These are phyloP conservation scores for Neelides sp. DNA, from an alignment of 1,140 invertebrate species.

Conservation along the genomic window DNA sequence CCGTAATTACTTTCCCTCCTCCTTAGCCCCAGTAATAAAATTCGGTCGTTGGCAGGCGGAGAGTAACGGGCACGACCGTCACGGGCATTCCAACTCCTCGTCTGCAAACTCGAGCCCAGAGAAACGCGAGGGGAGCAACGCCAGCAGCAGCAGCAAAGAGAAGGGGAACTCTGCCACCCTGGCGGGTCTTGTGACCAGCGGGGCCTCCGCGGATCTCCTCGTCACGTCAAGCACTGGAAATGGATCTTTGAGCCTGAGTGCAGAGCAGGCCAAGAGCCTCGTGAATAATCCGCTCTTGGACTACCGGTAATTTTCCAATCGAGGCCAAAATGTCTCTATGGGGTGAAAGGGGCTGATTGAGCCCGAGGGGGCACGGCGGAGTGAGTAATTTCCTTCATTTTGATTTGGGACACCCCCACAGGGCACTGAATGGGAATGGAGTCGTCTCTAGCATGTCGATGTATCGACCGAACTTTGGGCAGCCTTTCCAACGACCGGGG, in stretches of 20 bases:
- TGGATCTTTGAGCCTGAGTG: too few relatives aligned
- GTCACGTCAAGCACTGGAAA: too few relatives aligned
- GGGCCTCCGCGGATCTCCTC: background rate
- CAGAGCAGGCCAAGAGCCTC: too few relatives aligned
- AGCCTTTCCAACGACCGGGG: slow-evolving; percentile 24
- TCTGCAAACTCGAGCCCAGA: slow-evolving; percentile 12
- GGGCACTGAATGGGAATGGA: slow-evolving; percentile 27
- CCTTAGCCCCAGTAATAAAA: too few relatives aligned
- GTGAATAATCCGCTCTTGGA: too few relatives aligned
- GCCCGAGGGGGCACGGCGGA: background rate
- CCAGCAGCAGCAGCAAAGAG: slow-evolving; percentile 10
- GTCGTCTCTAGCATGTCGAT: slow-evolving; percentile 29
- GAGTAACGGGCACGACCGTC: slow-evolving; percentile 11
- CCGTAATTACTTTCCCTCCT: too few relatives aligned
- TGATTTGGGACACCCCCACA: too few relatives aligned
- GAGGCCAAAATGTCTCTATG: too few relatives aligned
- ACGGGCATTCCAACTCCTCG: slow-evolving; percentile 3
- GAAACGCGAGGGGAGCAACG: slow-evolving; percentile 1
- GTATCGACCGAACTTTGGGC: slow-evolving; percentile 31
- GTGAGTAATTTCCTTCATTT: too few relatives aligned
- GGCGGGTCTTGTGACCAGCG: background rate
- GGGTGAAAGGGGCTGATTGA: too few relatives aligned
- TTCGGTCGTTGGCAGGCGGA: too few relatives aligned
- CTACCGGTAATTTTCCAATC: too few relatives aligned
- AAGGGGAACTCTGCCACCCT: slow-evolving; percentile 5